phyloP scores from a whole-genome alignment of 2,113 vertebrate genomes.

The Aleadryas rufinucha region DNA sequence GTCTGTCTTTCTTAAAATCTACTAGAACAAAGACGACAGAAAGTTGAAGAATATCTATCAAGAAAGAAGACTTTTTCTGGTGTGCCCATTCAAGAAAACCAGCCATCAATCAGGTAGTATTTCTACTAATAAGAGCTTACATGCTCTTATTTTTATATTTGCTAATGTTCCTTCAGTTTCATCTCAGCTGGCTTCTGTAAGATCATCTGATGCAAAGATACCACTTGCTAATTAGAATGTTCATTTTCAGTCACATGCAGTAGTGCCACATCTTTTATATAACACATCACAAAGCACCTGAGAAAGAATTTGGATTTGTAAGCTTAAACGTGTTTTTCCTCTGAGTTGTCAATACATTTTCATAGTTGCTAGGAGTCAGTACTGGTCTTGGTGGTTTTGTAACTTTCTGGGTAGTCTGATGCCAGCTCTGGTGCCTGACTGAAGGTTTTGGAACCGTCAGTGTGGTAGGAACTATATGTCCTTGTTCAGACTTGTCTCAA shows the following conservation, averaged over 20 bases:
- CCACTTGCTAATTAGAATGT: not conserved
- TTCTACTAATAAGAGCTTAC: not conserved
- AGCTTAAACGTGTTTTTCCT: not conserved
- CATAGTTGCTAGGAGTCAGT: not conserved
- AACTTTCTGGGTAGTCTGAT: not conserved
- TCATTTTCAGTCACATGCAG: not conserved
- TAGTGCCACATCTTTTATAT: not conserved
- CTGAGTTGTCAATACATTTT: not conserved
- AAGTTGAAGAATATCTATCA: conserved; percentile 60
- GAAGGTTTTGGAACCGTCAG: not conserved
- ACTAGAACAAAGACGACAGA: conserved; percentile 70
- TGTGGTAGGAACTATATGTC: not conserved
- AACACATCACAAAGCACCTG: not conserved
- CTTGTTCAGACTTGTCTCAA: not conserved
- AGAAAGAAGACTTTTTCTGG: conserved; percentile 57
- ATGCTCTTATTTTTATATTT: not conserved
- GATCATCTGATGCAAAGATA: not conserved
- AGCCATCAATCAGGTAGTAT: conserved; percentile 41
- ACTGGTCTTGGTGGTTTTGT: not conserved
- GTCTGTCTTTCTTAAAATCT: not conserved
- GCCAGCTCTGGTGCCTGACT: not conserved
- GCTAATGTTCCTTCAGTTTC: not conserved
- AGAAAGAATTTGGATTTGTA: not conserved
- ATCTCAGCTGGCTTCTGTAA: not conserved
- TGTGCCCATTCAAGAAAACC: not conserved